Base-by-base conservation (phyloP, 2,113 vertebrate genomes). In the Chloebia gouldiae region DNA sequence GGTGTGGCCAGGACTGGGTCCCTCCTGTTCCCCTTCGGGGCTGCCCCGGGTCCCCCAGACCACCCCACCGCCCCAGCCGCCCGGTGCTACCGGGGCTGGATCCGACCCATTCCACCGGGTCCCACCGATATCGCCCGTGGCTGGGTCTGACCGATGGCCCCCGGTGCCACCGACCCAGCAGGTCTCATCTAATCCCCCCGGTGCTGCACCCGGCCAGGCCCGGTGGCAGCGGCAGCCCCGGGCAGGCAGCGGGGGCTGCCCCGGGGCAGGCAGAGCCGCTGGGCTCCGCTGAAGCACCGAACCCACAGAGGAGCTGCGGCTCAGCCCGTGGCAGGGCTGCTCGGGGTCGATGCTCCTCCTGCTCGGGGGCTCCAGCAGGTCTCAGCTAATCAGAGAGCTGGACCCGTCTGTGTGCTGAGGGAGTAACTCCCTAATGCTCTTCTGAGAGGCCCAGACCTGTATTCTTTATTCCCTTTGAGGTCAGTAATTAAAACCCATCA, bases 271-370 rank as follows among this genome's bases (percentile, higher is more conserved):
- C 60, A 44, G 47, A 5, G 76, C 30, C 7, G 28, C 2, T 11
- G 47, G 75, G 59, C 30, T 22, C n/a, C 8, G 1, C 8, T 13
- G 65, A 5, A 35, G 64, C 65, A 2, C 24, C 14, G 30, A 15
- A 0, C 19, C 44, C 5, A 16, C 53, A 4, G 28, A 49, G 79
- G 30, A 59, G 42, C 65, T 8, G 61, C 61, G 11, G 65, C 65
- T 30, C 31, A 2, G 54, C 54, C 3, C 31, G 24, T 15, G 54
- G 13, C 81, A 53, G 27, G 16, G 60, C 70, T 40, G n/a, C 3
- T 13, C 1, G 3, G 22, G n/a, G 13, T 23, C 39, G 1, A 7
- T 45, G 39, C 40, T 71, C 25, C 0, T 1, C 30, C 44, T 24
- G 25, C 25, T 53, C 4, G 2, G 37, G 65, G 57, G n/a, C n/a